Conservation (phyloP, 2,113 vertebrate genomes). For the Ptilorrhoa leucosticta region DNA sequence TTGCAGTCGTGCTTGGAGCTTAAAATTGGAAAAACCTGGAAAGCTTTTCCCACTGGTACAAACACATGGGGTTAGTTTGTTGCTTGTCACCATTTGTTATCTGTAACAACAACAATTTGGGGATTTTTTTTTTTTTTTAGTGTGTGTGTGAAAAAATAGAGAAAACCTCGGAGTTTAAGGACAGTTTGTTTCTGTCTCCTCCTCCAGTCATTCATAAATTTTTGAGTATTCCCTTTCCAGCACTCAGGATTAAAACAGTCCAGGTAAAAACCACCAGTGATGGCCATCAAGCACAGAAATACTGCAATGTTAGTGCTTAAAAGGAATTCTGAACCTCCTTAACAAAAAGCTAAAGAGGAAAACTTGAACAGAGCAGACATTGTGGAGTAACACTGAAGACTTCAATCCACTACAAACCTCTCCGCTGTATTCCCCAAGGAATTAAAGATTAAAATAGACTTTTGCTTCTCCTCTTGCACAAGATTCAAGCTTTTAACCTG, state of each 20-base stretch:
- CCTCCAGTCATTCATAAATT: neutral
- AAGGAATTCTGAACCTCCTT: neutral
- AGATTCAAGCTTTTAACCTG: neutral
- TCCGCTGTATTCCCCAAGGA: neutral
- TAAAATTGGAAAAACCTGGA: fast-evolving
- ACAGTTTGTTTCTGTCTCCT: neutral
- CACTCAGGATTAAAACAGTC: neutral
- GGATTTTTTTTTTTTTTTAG: too few relatives aligned
- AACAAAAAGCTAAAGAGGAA: neutral
- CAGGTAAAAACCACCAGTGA: neutral
- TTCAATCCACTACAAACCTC: neutral
- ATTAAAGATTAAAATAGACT: neutral
- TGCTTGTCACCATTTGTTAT: neutral
- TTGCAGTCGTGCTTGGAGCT: neutral
- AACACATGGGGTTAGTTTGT: neutral
- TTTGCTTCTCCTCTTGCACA: neutral
- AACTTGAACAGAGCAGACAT: neutral
- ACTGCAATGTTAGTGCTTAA: neutral
- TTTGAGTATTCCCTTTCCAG: neutral
- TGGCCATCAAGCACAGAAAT: neutral
- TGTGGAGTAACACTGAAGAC: neutral
- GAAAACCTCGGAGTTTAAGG: neutral
- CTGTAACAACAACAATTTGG: neutral
- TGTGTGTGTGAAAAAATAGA: neutral
- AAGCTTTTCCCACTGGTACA: neutral